Evolutionary conservation across 2,797 vertebrate species (phyloP).

Genomic region (Molossus molossus): DNA sequence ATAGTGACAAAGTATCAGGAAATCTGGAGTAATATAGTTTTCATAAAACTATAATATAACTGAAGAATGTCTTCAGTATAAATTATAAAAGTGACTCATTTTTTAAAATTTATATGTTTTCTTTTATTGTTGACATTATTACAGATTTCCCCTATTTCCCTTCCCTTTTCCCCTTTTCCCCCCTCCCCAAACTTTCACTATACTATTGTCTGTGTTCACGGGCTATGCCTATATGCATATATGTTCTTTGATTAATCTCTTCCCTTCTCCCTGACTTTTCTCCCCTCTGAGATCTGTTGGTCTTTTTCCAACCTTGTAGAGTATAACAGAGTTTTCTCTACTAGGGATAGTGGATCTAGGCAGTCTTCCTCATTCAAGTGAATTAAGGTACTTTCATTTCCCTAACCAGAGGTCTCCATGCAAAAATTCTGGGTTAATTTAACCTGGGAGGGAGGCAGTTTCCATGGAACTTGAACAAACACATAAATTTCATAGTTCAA

Average conservation of each 20-base stretch:
- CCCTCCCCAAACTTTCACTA: too few species aligned
- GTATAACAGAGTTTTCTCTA: neutral
- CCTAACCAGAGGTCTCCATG: neutral
- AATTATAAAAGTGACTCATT: neutral
- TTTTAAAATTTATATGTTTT: neutral
- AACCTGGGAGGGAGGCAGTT: neutral
- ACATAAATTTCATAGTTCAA: neutral
- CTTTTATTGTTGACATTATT: too few species aligned
- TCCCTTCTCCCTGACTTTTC: too few species aligned
- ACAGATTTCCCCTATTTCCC: too few species aligned
- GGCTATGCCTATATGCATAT: too few species aligned
- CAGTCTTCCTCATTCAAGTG: neutral
- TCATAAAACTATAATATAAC: neutral
- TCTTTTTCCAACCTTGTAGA: neutral
- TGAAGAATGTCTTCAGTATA: neutral
- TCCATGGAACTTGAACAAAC: neutral
- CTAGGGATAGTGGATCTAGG: neutral
- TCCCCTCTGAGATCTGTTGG: too few species aligned
- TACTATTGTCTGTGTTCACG: too few species aligned
- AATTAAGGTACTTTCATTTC: neutral
- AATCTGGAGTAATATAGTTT: neutral
- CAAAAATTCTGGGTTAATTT: neutral
- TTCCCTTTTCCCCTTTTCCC: too few species aligned
- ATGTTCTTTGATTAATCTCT: too few species aligned
- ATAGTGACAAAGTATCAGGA: neutral